phyloP scores from a whole-genome alignment of 2,888 invertebrate species.

The Xylophagus ater region DNA sequence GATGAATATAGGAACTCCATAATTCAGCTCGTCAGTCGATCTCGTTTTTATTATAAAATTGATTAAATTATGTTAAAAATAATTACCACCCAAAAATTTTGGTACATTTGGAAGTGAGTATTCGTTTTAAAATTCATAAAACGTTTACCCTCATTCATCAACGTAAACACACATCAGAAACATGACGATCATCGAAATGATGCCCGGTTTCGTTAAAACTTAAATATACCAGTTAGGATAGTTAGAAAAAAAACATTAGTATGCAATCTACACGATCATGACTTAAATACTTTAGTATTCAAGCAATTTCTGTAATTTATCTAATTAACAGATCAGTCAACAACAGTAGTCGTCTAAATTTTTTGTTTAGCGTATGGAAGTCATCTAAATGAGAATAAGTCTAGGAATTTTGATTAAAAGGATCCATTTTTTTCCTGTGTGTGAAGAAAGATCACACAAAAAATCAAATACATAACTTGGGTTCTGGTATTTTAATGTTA shows the following conservation, averaged over 20 bases:
- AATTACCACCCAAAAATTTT: no score
- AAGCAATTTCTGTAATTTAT: conserved; percentile 18
- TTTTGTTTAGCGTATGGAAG: neutral
- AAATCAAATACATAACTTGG: conserved; percentile 1
- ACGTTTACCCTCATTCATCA: conserved; percentile 17
- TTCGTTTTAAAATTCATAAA: conserved; percentile 15
- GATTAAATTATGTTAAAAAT: no score
- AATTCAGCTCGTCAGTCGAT: no score
- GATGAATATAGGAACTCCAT: no score
- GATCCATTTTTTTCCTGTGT: conserved; percentile 3
- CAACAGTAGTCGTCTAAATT: conserved; percentile 8
- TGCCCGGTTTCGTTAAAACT: conserved; percentile 6
- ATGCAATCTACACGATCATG: conserved; percentile 12
- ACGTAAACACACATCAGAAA: conserved; percentile 11
- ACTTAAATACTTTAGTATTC: conserved; percentile 14
- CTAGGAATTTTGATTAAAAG: conserved; percentile 17
- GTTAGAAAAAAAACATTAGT: conserved; percentile 11
- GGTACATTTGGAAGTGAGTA: no score
- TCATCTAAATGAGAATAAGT: conserved; percentile 5
- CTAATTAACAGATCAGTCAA: conserved; percentile 18
- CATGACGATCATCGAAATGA: conserved; percentile 3
- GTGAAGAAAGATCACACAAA: conserved; percentile 1
- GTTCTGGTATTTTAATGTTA: conserved; percentile 15
- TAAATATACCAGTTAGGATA: neutral
- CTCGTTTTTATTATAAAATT: no score